Evolutionary conservation across 2,888 invertebrate species (phyloP).

Genomic region (Volucella bombylans): DNA sequence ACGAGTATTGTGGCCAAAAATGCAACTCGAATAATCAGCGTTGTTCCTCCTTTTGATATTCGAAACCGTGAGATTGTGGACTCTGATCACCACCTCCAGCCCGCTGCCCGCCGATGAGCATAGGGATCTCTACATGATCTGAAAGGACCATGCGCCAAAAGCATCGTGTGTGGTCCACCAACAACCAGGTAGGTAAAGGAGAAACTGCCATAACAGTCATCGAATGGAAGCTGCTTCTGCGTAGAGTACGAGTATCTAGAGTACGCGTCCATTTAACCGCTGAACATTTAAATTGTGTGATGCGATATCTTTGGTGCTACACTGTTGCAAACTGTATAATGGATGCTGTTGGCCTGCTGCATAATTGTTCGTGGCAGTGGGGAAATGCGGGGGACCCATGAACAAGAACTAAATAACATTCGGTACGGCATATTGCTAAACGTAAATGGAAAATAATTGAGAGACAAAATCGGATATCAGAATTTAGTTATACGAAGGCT

Average conservation of each 20-base stretch:
- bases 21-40: constrained; percentile 28
- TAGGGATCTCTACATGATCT: constrained; percentile 48
- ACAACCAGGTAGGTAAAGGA: constrained; percentile 35
- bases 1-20: constrained; percentile 39
- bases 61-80: constrained; percentile 62
- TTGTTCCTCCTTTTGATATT: constrained; percentile 22
- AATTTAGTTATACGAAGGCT: too few relatives aligned
- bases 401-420: constrained; percentile 1
- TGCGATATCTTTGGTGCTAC: constrained; percentile 63
- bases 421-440: not conserved
- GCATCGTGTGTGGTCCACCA: constrained; percentile 71
- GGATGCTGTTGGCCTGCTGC: constrained; percentile 12
- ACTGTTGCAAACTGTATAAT: constrained; percentile 29
- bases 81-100: too few relatives aligned
- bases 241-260: constrained; percentile 64
- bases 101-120: constrained; percentile 28
- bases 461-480: constrained; percentile 5
- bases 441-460: constrained; percentile 30
- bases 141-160: constrained; percentile 68
- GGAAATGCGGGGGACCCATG: too few relatives aligned
- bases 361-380: constrained; percentile 60
- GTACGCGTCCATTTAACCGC: constrained; percentile 68
- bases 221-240: constrained; percentile 64
- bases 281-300: constrained; percentile 72
- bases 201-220: constrained; percentile 54